Conservation (phyloP, 2,888 invertebrate species). For the Biston betularia region DNA sequence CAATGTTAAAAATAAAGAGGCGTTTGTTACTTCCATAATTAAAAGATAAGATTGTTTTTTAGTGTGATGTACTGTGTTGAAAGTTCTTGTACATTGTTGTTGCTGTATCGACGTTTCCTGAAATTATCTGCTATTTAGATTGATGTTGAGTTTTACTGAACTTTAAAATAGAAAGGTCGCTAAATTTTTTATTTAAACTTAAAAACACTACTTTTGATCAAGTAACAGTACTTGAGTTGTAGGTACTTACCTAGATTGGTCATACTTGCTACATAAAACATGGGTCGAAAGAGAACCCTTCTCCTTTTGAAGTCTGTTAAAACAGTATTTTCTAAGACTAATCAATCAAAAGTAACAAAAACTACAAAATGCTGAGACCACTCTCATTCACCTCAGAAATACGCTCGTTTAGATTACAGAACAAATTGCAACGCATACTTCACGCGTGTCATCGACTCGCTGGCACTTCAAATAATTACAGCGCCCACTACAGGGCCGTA, state of each 20-base stretch:
- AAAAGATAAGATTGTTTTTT: constrained; percentile 44
- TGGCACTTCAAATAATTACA: constrained; percentile 74
- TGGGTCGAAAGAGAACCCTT: no score
- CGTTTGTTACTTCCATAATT: constrained; percentile 42
- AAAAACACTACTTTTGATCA: no score
- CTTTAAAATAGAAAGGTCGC: no score
- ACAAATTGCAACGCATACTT: constrained; percentile 79
- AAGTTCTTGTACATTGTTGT: constrained; percentile 47
- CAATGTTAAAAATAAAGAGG: constrained; percentile 27
- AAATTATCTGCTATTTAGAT: no score
- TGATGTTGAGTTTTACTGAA: no score
- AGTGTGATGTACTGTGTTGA: constrained; percentile 57
- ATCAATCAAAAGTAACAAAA: constrained; percentile 9
- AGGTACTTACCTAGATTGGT: no score
- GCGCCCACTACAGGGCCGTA: constrained; percentile 58
- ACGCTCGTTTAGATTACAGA: constrained; percentile 45
- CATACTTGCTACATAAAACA: no score
- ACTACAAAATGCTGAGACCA: constrained; percentile 19
- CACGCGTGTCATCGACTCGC: constrained; percentile 63
- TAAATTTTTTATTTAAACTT: no score
- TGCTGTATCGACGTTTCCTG: constrained; percentile 1
- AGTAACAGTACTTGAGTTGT: no score
- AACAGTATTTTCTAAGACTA: no score
- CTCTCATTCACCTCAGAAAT: constrained; percentile 13
- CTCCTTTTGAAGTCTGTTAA: no score